phyloP scores from a whole-genome alignment of 2,113 vertebrate genomes.

The Psittacula cyanocephala region DNA sequence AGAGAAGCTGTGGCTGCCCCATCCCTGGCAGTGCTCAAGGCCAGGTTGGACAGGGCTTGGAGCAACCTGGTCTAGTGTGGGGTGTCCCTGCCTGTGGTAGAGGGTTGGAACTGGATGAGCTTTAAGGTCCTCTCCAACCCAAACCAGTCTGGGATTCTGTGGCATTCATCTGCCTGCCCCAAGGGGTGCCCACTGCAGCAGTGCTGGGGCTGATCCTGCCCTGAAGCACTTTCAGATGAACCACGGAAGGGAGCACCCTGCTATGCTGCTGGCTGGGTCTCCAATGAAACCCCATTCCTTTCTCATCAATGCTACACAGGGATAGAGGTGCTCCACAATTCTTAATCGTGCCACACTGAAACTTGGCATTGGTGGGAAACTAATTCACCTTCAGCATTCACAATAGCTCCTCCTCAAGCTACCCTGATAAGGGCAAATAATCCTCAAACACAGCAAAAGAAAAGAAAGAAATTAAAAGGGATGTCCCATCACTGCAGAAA shows the following conservation, averaged over 20 bases:
- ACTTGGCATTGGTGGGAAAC: not conserved
- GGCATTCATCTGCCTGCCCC: not conserved
- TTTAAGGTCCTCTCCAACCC: not conserved
- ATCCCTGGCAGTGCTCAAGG: not conserved
- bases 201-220: not conserved
- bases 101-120: not conserved
- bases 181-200: accelerated
- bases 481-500: not conserved
- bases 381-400: not conserved
- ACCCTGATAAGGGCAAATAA: not conserved
- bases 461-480: not conserved
- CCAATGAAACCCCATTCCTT: not conserved
- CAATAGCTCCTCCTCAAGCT: not conserved
- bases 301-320: not conserved
- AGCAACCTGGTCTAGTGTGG: accelerated
- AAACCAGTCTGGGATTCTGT: not conserved
- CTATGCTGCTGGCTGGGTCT: not conserved
- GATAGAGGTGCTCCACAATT: accelerated
- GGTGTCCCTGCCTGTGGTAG: not conserved
- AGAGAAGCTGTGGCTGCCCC: not conserved
- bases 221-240: not conserved
- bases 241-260: accelerated
- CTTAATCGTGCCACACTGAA: not conserved
- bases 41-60: not conserved
- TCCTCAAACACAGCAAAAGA: not conserved